These are phyloP conservation scores for Rattus norvegicus DNA, from an alignment of 2,113 vertebrate genomes.

Conservation along the genomic window GRCr8 NC_086019.1:36084501-36085000, in stretches of 20 bases:
- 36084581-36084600: not conserved
- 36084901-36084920: not conserved
- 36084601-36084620: not conserved
- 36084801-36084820: conserved; percentile 17
- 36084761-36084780: not conserved
- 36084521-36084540: too few species aligned
- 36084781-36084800: not conserved
- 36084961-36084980: not conserved
- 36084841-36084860: not conserved
- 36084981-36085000: not conserved
- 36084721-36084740: too few species aligned
- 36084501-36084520: not conserved
- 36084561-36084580: not conserved
- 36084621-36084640: too few species aligned
- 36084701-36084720: not conserved
- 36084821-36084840: not conserved
- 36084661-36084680: not conserved
- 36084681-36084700: not conserved
- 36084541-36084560: not conserved
- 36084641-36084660: not conserved
- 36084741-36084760: not conserved
- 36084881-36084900: not conserved
- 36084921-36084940: not conserved
- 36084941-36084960: not conserved
- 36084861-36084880: not conserved